phyloP scores from a whole-genome alignment of 2,888 invertebrate genomes.

The Lobophora halterata region DNA sequence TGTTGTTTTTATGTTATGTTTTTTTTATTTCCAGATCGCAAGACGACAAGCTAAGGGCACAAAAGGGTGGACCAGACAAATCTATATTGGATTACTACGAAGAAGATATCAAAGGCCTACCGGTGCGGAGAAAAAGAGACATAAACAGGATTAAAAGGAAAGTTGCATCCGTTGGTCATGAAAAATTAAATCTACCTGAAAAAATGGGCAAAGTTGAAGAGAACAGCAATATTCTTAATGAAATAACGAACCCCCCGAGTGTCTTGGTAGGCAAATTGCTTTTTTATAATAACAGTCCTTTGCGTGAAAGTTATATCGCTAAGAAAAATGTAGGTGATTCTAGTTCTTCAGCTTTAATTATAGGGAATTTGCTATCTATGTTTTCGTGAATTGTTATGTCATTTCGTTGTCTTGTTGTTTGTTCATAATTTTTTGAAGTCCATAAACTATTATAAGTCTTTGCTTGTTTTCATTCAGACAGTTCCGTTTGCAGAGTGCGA shows the following conservation, averaged over 20 bases:
- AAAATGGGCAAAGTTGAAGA: slow-evolving; percentile 14
- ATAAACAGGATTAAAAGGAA: slow-evolving; percentile 13
- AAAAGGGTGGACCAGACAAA: slow-evolving; percentile 19
- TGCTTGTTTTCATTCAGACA: too few relatives aligned
- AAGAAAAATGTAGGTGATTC: too few relatives aligned
- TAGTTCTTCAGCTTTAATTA: too few relatives aligned
- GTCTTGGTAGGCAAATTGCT: slow-evolving; percentile 22
- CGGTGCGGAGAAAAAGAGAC: slow-evolving; percentile 49
- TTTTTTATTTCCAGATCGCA: slow-evolving; percentile 6
- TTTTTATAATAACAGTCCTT: too few relatives aligned
- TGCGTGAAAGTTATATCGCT: too few relatives aligned
- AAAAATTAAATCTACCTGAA: slow-evolving; percentile 8
- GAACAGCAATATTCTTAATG: slow-evolving; percentile 14
- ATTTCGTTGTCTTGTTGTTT: too few relatives aligned
- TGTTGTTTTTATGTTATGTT: too few relatives aligned
- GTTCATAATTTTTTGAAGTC: too few relatives aligned
- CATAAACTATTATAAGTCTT: too few relatives aligned
- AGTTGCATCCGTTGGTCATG: slow-evolving; percentile 6
- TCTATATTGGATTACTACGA: slow-evolving; percentile 55
- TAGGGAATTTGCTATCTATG: too few relatives aligned
- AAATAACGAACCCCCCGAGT: slow-evolving; percentile 13
- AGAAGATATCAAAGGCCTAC: slow-evolving; percentile 58
- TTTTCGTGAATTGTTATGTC: too few relatives aligned
- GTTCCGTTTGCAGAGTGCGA: too few relatives aligned
- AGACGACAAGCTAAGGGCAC: slow-evolving; percentile 2